phyloP scores from a whole-genome alignment of 2,113 vertebrate genomes.

The Oryctolagus cuniculus region mOryCun1.1 NC_091453.1:15443501-15444000 shows the following conservation, averaged over 20 bases:
- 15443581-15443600: background rate
- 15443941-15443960: slow-evolving; percentile 30
- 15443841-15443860: slow-evolving; percentile 70
- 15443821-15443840: slow-evolving; percentile 57
- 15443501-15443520: background rate
- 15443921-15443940: slow-evolving; percentile 54
- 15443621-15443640: background rate
- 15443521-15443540: slow-evolving; percentile 2
- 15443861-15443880: slow-evolving; percentile 62
- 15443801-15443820: slow-evolving; percentile 53
- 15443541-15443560: slow-evolving; percentile 2
- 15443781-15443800: slow-evolving; percentile 53
- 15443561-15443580: background rate
- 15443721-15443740: slow-evolving; percentile 22
- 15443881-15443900: slow-evolving; percentile 60
- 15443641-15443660: background rate
- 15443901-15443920: slow-evolving; percentile 54
- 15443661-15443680: background rate
- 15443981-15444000: slow-evolving; percentile 71
- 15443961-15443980: slow-evolving; percentile 58
- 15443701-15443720: background rate
- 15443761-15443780: slow-evolving; percentile 51
- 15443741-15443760: slow-evolving; percentile 19
- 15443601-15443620: slow-evolving; percentile 22
- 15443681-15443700: background rate